Percentiles rank a stretch among this genome's conserved stretches.
Evolutionary conservation across 2,888 invertebrate species (phyloP).

Genomic region (Ophion obscuratus): DNA sequence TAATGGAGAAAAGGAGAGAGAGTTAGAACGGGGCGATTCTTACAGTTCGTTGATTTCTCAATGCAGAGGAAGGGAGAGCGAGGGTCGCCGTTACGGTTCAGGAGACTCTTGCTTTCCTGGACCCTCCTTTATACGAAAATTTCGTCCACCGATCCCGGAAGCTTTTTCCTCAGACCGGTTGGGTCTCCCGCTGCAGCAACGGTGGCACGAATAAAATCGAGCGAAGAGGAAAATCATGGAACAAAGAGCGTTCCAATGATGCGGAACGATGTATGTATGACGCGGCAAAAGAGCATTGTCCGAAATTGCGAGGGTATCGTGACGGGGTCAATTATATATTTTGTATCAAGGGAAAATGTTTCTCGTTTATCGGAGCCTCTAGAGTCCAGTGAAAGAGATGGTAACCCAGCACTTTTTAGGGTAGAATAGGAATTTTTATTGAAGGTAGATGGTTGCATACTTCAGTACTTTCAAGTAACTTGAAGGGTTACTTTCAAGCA

Average conservation of each 20-base stretch:
- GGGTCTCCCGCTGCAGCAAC: background rate
- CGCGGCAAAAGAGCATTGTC: conserved; percentile 9
- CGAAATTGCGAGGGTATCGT: background rate
- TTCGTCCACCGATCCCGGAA: conserved; percentile 17
- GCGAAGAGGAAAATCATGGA: background rate
- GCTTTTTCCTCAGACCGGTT: background rate
- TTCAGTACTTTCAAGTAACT: too few species aligned
- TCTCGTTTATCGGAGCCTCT: background rate
- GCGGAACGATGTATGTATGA: conserved; percentile 22
- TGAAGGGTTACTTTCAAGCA: too few species aligned
- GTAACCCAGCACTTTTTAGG: too few species aligned
- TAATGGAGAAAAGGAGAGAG: conserved; percentile 58
- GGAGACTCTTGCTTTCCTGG: conserved; percentile 47
- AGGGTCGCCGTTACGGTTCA: conserved; percentile 62
- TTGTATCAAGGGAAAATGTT: background rate
- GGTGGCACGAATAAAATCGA: conserved; percentile 15
- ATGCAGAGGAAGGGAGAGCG: conserved; percentile 12
- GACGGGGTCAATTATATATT: conserved; percentile 1
- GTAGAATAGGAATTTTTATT: too few species aligned
- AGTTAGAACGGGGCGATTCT: conserved; percentile 35
- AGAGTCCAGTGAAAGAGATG: too few species aligned
- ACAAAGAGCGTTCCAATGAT: conserved; percentile 2
- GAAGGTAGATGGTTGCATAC: too few species aligned
- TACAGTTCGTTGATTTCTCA: conserved; percentile 69
- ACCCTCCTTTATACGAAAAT: conserved; percentile 19